phyloP scores from a whole-genome alignment of 2,888 invertebrate species.

The Pandemis heparana region DNA sequence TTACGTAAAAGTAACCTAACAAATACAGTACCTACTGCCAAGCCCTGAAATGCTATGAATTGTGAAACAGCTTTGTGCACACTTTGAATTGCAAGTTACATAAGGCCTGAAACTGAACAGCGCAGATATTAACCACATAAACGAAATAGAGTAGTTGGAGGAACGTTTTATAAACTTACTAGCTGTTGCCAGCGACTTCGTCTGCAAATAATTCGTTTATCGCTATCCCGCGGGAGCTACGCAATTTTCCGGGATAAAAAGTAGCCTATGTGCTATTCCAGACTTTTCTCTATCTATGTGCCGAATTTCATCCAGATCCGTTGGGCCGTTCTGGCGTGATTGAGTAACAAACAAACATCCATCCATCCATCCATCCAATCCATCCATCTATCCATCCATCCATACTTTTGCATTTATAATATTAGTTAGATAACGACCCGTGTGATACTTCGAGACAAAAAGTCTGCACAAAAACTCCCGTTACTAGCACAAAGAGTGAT shows the following conservation, averaged over 20 bases:
- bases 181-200: no score
- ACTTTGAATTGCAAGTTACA: background rate
- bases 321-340: no score
- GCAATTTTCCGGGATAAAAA: no score
- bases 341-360: no score
- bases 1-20: background rate
- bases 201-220: no score
- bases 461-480: slow-evolving; percentile 26
- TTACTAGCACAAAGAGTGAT: slow-evolving; percentile 36
- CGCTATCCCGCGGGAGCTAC: no score
- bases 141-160: background rate
- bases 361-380: no score
- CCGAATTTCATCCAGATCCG: no score
- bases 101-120: background rate
- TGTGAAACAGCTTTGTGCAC: background rate
- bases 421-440: background rate
- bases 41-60: background rate
- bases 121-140: background rate
- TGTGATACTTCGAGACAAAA: slow-evolving; percentile 29
- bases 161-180: background rate
- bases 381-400: no score
- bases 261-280: no score
- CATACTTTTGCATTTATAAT: no score
- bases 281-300: no score
- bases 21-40: background rate